Conservation (phyloP, 2,888 invertebrate species). For the Parasteatoda lunata region DNA sequence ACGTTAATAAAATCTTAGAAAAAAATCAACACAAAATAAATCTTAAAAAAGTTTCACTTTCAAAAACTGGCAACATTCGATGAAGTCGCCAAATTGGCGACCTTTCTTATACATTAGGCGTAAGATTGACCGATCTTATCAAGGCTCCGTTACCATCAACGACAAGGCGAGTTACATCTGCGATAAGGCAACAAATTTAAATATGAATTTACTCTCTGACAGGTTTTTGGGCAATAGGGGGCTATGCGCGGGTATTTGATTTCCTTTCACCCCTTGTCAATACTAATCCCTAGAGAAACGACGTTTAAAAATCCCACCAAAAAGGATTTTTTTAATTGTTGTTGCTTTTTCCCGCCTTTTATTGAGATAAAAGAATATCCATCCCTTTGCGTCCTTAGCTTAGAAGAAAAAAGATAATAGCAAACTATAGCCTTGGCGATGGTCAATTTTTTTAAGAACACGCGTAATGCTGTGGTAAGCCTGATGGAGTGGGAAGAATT, state of each 20-base stretch:
- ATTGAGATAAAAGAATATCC: conserved; percentile 1
- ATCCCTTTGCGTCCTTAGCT: background rate
- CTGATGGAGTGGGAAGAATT: conserved; percentile 40
- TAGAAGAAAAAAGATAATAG: background rate
- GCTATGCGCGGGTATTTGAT: conserved; percentile 22
- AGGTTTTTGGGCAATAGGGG: conserved; percentile 19
- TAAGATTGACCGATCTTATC: conserved; percentile 52
- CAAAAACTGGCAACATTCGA: background rate
- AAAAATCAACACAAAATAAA: background rate
- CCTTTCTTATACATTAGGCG: background rate
- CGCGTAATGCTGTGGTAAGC: conserved; percentile 54
- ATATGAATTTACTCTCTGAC: conserved; percentile 49
- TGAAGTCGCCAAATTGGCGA: conserved; percentile 2
- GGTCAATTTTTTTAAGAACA: conserved; percentile 53
- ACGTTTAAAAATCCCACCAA: conserved; percentile 5
- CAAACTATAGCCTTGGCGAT: conserved; percentile 37
- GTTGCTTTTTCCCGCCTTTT: conserved; percentile 30
- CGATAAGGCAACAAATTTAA: conserved; percentile 47
- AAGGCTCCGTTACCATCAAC: conserved; percentile 7
- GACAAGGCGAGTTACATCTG: conserved; percentile 49
- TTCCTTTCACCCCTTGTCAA: conserved; percentile 50
- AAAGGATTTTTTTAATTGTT: conserved; percentile 22
- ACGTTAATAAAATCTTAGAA: background rate
- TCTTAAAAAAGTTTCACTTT: background rate
- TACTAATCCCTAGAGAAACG: conserved; percentile 26